Evolutionary conservation across 2,113 vertebrate genomes (phyloP).

Genomic region (Sylvia atricapilla): DNA sequence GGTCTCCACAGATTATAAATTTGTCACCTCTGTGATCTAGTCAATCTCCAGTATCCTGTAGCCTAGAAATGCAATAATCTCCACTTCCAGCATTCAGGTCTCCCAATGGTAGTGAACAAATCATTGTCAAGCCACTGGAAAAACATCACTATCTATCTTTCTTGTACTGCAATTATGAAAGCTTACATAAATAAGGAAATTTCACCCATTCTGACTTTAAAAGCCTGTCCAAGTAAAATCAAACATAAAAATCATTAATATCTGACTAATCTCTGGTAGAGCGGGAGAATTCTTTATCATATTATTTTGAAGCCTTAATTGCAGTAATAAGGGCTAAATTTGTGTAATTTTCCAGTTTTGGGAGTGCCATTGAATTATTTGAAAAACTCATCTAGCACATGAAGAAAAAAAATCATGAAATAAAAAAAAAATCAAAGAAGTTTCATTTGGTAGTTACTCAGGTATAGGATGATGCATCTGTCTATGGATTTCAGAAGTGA

Average conservation of each 20-base stretch:
- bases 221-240: background rate
- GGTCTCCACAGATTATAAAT: conserved; percentile 33
- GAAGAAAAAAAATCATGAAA: background rate
- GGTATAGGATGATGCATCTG: background rate
- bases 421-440: background rate
- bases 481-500: background rate
- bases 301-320: background rate
- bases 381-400: background rate
- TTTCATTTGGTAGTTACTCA: background rate
- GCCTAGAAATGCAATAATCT: background rate
- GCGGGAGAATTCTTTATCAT: background rate
- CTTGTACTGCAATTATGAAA: background rate
- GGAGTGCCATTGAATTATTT: background rate
- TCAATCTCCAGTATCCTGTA: background rate
- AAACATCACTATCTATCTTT: background rate
- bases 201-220: background rate
- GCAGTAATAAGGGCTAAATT: background rate
- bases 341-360: background rate
- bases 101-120: background rate
- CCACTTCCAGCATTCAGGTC: background rate
- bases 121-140: background rate
- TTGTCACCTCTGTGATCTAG: background rate
- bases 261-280: background rate
- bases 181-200: background rate
- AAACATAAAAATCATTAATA: background rate